Evolutionary conservation across 2,797 vertebrate species (phyloP).

Genomic region (Onychomys leucogaster): DNA sequence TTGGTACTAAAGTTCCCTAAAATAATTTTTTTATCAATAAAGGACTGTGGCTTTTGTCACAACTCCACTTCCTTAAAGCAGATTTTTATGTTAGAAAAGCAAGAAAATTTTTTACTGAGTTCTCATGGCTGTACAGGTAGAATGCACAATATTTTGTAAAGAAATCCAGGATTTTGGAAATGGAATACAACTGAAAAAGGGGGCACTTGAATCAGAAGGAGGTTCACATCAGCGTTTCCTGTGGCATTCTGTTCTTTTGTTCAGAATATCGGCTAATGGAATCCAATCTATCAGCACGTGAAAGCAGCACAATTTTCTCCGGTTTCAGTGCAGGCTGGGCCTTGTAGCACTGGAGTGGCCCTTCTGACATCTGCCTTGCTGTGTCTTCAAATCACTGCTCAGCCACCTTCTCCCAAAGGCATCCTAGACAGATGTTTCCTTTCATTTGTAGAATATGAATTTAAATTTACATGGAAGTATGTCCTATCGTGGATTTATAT

Average conservation of each 20-base stretch:
- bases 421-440: not conserved
- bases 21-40: not conserved
- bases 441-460: not conserved
- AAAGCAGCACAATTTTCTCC: not conserved
- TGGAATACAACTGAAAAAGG: not conserved
- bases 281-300: not conserved
- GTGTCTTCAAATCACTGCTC: not conserved
- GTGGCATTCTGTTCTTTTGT: not conserved
- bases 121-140: not conserved
- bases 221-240: not conserved
- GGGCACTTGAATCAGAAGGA: not conserved
- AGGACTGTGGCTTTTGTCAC: not conserved
- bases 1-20: constrained; percentile 5
- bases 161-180: not conserved
- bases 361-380: not conserved
- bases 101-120: not conserved
- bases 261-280: not conserved
- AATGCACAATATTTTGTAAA: not conserved
- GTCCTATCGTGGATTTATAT: not conserved
- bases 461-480: not conserved
- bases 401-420: constrained; percentile 10
- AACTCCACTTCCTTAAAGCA: not conserved
- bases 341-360: not conserved
- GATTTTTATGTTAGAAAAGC: not conserved
- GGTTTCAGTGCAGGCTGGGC: not conserved